Base-by-base conservation (phyloP, 2,797 vertebrate genomes). In the Hyperoplus immaculatus region DNA sequence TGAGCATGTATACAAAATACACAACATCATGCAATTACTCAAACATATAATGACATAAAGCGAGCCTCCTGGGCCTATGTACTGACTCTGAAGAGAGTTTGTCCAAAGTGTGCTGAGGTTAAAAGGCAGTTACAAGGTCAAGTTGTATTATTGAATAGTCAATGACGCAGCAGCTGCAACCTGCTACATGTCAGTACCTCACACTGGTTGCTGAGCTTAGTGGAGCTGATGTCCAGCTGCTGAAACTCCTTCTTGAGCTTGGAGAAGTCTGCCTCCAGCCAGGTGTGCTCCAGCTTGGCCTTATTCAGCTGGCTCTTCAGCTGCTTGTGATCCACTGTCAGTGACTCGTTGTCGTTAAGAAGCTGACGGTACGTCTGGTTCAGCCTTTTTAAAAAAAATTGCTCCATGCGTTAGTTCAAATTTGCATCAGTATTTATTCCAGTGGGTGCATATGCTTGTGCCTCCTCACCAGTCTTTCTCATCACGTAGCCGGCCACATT, bases 161-260 rank as follows among this genome's bases (percentile, higher is more conserved):
- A 54, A 46, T 4, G n/a, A 6, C 3, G 51, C 13, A 41, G 2
- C 9, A 72, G 53, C 12, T 29, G 29, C 6, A 47, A 7, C 10
- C 1, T 29, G 46, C 36, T 50, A 14, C n/a, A 8, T 11, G 29
- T 12, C 21, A 59, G 0, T 94, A 99, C 97, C 96, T 98, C 97
- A 84, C 97, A 99, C 42, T 98, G 97, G 76, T 98, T 98, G 86
- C 95, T 96, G 54, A 98, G 90, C 85, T 98, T 98, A 16, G 97
- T 97, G 14, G 94, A 97, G 39, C 95, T 95, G 84, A 99, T 98
- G 85, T 99, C 97, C 86, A 98, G 89, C 71, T 98, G 96, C 78
- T 98, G 97, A 67, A 96, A 97, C 21, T 97, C 96, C 62, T 97
- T 97, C 81, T 95, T 97, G n/a, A 98, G 95, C 85, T 96, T 97